phyloP scores from a whole-genome alignment of 2,113 vertebrate species.

The Sarotherodon lohbergeri region DNA sequence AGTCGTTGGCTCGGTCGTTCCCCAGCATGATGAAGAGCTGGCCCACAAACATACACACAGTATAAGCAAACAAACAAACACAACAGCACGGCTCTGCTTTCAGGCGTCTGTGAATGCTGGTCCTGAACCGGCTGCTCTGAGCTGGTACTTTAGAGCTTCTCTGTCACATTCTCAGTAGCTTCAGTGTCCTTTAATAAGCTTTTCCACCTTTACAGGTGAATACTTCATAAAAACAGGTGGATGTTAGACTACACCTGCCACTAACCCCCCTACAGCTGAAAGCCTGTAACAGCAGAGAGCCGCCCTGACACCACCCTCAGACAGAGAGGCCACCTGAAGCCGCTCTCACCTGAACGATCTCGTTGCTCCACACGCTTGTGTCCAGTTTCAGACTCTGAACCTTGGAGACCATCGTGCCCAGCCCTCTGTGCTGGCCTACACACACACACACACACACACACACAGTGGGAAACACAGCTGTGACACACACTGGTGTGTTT shows the following conservation, averaged over 20 bases:
- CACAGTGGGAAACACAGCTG: neutral
- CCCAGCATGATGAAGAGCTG: constrained; percentile 95
- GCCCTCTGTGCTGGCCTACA: constrained; percentile 88
- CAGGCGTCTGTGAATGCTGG: neutral
- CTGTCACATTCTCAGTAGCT: neutral
- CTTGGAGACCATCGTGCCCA: constrained; percentile 93
- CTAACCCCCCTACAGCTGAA: neutral
- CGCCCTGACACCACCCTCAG: neutral
- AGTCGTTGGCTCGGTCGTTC: constrained; percentile 88
- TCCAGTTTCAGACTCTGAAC: constrained; percentile 97
- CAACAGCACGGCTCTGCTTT: neutral
- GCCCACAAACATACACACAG: neutral
- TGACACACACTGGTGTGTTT: neutral
- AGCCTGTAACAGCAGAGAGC: neutral
- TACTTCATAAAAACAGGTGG: neutral
- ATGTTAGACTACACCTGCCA: neutral
- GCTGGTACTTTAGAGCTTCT: neutral
- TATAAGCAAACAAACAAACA: neutral
- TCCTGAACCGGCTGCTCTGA: neutral
- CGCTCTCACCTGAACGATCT: constrained; percentile 86
- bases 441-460: neutral
- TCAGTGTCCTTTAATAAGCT: neutral
- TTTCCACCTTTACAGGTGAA: neutral
- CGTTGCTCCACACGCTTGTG: constrained; percentile 95
- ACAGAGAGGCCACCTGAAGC: neutral